A percentile compares a stretch with the other conserved stretches of the same genome.
Conservation (phyloP, 2,113 vertebrate species). For the Dinomys branickii region DNA sequence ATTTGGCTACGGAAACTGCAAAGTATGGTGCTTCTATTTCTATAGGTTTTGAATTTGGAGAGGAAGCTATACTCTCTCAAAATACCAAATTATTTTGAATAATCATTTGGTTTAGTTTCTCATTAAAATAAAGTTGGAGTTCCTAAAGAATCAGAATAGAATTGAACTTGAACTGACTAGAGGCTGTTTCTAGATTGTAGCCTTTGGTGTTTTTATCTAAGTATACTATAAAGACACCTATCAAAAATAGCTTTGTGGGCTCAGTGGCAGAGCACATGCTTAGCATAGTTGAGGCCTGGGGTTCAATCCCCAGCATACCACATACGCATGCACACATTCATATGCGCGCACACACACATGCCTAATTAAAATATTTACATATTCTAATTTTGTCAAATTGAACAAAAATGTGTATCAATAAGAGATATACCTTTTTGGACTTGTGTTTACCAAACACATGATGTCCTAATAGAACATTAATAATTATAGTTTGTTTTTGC, state of each 20-base stretch:
- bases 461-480: not conserved
- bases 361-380: not conserved
- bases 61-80: not conserved
- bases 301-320: not conserved
- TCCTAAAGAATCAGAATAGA: not conserved
- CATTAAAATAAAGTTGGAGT: constrained; percentile 27
- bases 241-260: not conserved
- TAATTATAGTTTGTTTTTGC: not conserved
- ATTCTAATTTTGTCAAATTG: constrained; percentile 18
- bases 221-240: not conserved
- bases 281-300: not conserved
- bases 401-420: not conserved
- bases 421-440: not conserved
- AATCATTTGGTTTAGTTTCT: not conserved
- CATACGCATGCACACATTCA: not conserved
- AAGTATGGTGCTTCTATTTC: not conserved
- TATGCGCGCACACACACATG: not conserved
- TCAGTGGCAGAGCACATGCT: not conserved
- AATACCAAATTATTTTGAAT: not conserved
- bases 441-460: not conserved
- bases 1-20: constrained; percentile 13
- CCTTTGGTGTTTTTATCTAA: not conserved
- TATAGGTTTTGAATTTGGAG: not conserved
- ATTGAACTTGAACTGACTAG: not conserved
- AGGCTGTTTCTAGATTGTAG: not conserved